Evolutionary conservation across 2,797 vertebrate species (phyloP).

Genomic region (Gambusia yucatana): DNA sequence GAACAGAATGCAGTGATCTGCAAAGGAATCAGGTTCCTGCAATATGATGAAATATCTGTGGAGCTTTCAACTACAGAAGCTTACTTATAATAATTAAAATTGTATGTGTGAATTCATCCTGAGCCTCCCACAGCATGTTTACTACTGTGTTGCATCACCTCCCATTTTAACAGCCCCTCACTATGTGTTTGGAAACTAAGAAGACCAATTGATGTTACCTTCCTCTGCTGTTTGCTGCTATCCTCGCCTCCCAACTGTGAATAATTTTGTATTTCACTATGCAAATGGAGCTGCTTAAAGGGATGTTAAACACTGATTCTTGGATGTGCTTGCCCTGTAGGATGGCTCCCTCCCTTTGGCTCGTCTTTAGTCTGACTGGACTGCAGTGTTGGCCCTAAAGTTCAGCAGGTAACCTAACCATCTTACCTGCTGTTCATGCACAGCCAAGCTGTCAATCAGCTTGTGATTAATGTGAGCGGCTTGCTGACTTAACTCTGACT

Average conservation of each 20-base stretch:
- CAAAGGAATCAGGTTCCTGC: neutral
- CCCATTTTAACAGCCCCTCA: neutral
- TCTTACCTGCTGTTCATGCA: neutral
- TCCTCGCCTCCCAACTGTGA: neutral
- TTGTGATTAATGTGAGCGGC: neutral
- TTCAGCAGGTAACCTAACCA: neutral
- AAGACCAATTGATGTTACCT: neutral
- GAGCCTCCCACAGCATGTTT: slow-evolving; percentile 5
- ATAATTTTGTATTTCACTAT: neutral
- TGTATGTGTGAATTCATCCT: neutral
- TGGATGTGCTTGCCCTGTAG: neutral
- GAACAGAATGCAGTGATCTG: slow-evolving; percentile 2
- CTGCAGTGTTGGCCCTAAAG: neutral
- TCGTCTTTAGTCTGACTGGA: neutral
- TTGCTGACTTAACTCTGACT: neutral
- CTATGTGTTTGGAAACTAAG: slow-evolving; percentile 3
- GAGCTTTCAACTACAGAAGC: neutral
- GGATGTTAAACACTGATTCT: neutral
- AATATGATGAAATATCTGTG: slow-evolving; percentile 11
- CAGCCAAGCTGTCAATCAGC: neutral
- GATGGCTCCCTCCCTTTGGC: neutral
- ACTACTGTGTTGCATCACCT: slow-evolving; percentile 22
- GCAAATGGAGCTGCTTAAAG: slow-evolving; percentile 7
- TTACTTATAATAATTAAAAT: slow-evolving; percentile 6
- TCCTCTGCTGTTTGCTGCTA: neutral